phyloP scores from a whole-genome alignment of 2,888 invertebrate genomes.

The Chloromyia formosa region DNA sequence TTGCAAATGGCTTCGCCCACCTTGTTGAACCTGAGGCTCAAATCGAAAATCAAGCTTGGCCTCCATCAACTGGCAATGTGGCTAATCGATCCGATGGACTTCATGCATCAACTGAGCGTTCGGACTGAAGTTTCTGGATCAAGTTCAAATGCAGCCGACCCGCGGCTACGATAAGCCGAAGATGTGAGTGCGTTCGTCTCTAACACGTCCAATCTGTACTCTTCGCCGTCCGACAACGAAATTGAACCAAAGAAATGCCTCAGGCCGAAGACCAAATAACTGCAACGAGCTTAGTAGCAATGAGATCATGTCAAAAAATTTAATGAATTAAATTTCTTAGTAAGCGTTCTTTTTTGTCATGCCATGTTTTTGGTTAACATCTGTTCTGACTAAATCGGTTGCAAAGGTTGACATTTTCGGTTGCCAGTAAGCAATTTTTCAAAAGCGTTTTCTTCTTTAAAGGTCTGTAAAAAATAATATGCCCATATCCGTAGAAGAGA shows the following conservation, averaged over 20 bases:
- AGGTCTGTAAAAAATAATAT: too few species aligned
- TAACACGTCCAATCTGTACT: constrained; percentile 66
- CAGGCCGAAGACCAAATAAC: constrained; percentile 40
- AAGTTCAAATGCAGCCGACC: constrained; percentile 63
- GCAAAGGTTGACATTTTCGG: too few species aligned
- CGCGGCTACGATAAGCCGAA: constrained; percentile 63
- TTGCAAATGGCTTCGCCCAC: constrained; percentile 55
- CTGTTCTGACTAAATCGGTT: too few species aligned
- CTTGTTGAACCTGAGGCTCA: constrained; percentile 58
- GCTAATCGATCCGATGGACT: constrained; percentile 66
- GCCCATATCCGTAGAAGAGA: too few species aligned
- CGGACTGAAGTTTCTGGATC: constrained; percentile 68
- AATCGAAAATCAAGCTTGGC: constrained; percentile 60
- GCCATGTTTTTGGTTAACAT: too few species aligned
- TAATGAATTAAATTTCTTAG: too few species aligned
- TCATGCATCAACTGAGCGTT: constrained; percentile 72
- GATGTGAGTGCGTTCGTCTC: constrained; percentile 65
- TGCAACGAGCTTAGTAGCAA: constrained; percentile 50
- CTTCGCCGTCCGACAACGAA: constrained; percentile 64
- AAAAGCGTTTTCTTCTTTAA: too few species aligned
- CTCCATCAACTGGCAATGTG: constrained; percentile 59
- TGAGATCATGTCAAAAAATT: too few species aligned
- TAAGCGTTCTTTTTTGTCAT: too few species aligned
- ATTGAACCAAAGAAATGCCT: constrained; percentile 53
- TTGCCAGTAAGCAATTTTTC: too few species aligned